Evolutionary conservation across 1,140 invertebrate species (phyloP).

Genomic region (Aethina tumida): DNA sequence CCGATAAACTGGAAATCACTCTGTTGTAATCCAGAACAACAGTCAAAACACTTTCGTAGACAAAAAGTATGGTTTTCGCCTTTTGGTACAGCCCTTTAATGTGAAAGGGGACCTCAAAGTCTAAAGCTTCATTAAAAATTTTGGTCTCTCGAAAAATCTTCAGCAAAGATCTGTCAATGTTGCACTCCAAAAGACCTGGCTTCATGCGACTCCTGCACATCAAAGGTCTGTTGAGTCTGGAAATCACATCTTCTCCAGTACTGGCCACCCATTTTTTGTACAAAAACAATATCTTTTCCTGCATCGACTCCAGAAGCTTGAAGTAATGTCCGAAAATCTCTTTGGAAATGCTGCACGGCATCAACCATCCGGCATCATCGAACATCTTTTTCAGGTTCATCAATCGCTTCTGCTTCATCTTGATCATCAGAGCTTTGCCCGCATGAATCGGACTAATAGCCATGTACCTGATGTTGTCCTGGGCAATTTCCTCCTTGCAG

Average conservation of each 20-base stretch:
- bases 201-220: slow-evolving; percentile 54
- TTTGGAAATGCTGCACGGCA: slow-evolving; percentile 55
- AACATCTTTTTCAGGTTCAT: slow-evolving; percentile 51
- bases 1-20: slow-evolving; percentile 51
- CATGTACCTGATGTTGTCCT: slow-evolving; percentile 49
- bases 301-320: slow-evolving; percentile 51
- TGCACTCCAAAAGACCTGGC: slow-evolving; percentile 62
- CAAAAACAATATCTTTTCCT: slow-evolving; percentile 51
- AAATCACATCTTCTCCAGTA: slow-evolving; percentile 47
- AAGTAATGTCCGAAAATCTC: slow-evolving; percentile 58
- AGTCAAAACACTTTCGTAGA: slow-evolving; percentile 62
- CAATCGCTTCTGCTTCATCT: slow-evolving; percentile 51
- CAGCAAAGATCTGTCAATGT: slow-evolving; percentile 56
- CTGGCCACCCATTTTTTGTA: slow-evolving; percentile 53
- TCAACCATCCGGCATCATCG: slow-evolving; percentile 60
- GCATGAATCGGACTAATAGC: slow-evolving; percentile 57
- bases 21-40: slow-evolving; percentile 74
- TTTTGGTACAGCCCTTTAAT: slow-evolving; percentile 51
- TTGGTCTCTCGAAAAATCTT: slow-evolving; percentile 55
- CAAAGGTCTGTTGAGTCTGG: slow-evolving; percentile 56
- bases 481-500: slow-evolving; percentile 58
- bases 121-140: slow-evolving; percentile 57
- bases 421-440: slow-evolving; percentile 55
- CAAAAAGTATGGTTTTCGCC: slow-evolving; percentile 49
- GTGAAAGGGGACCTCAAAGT: slow-evolving; percentile 55